Conservation (phyloP, 2,113 vertebrate genomes). For the Tenebrosternarchus preto region DNA sequence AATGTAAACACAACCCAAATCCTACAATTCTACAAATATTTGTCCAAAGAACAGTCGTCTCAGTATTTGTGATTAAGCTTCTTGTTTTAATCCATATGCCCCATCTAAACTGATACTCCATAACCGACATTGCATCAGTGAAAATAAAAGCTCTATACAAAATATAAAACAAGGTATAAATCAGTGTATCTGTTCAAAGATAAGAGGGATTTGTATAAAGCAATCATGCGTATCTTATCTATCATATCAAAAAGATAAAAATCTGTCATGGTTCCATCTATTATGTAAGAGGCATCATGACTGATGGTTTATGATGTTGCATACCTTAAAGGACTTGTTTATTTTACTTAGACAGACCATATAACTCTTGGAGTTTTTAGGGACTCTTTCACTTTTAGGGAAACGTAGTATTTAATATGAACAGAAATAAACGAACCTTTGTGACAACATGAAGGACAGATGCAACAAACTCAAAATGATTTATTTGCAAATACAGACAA, state of each 20-base stretch:
- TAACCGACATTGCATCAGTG: slow-evolving; percentile 29
- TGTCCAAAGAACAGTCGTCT: slow-evolving; percentile 27
- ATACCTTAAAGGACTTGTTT: not conserved
- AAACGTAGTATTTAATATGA: not conserved
- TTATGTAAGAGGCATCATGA: not conserved
- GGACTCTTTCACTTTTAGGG: too few relatives aligned
- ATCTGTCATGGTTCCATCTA: not conserved
- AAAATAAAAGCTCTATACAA: slow-evolving; percentile 22
- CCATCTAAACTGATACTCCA: slow-evolving; percentile 23
- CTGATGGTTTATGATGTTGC: slow-evolving; percentile 1
- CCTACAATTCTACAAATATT: slow-evolving; percentile 43
- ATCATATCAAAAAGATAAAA: not conserved
- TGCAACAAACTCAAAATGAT: too few relatives aligned
- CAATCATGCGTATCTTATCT: not conserved
- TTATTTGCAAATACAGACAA: too few relatives aligned
- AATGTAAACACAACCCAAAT: slow-evolving; percentile 47
- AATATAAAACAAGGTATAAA: slow-evolving; percentile 14
- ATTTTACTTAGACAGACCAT: too few relatives aligned
- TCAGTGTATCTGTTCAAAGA: not conserved
- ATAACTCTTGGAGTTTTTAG: not conserved
- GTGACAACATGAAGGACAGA: too few relatives aligned
- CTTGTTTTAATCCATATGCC: slow-evolving; percentile 27
- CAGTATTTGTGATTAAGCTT: slow-evolving; percentile 51
- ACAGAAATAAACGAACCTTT: not conserved
- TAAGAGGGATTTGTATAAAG: not conserved